Conservation (phyloP, 2,797 vertebrate species). For the Leptodactylus fallax region DNA sequence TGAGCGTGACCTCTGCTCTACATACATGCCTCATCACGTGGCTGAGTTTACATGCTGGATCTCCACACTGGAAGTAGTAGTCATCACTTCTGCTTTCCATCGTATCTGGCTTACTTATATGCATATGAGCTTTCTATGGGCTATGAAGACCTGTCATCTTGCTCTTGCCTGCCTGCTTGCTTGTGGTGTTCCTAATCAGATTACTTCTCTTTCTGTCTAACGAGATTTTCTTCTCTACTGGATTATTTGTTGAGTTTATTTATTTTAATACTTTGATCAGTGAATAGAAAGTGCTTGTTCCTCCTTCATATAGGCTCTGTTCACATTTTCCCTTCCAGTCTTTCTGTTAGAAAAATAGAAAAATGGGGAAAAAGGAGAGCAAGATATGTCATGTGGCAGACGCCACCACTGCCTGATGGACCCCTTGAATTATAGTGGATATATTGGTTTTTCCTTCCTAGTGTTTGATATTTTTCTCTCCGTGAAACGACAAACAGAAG, state of each 20-base stretch:
- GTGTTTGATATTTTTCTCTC: too few species aligned
- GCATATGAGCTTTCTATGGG: background rate
- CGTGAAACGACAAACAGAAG: too few species aligned
- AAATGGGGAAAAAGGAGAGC: too few species aligned
- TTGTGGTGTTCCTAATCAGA: background rate
- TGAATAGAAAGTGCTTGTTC: background rate
- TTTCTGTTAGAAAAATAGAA: too few species aligned
- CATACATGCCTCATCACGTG: conserved; percentile 21
- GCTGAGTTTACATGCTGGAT: background rate
- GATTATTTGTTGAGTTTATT: background rate
- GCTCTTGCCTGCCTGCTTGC: background rate
- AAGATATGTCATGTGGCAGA: too few species aligned
- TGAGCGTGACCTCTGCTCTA: conserved; percentile 20
- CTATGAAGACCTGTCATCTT: background rate
- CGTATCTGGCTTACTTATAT: background rate
- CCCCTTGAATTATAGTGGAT: too few species aligned
- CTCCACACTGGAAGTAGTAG: too few species aligned
- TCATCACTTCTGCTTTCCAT: background rate
- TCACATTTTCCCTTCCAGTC: too few species aligned
- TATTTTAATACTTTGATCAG: background rate
- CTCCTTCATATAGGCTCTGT: background rate
- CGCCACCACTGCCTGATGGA: too few species aligned
- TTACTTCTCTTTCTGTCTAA: background rate
- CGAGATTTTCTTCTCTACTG: background rate
- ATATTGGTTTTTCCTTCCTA: too few species aligned